Percentiles rank a stretch among this genome's conserved stretches.
phyloP scores from a whole-genome alignment of 2,888 invertebrate species.

The Gnatocerus cornutus region DNA sequence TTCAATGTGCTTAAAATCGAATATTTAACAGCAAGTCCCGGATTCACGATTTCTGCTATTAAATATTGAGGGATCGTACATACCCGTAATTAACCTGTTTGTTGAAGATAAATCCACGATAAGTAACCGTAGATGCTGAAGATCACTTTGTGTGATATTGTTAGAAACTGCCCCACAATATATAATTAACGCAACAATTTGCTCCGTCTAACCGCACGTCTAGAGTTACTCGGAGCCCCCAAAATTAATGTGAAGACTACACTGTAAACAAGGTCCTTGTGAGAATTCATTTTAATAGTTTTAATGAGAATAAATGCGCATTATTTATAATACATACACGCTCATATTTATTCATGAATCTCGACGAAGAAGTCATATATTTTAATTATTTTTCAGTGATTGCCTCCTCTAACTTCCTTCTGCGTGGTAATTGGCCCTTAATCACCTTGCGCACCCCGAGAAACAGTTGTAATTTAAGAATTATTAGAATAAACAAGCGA shows the following conservation, averaged over 20 bases:
- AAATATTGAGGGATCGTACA: too few relatives aligned
- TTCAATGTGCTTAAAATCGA: too few relatives aligned
- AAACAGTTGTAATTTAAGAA: constrained; percentile 29
- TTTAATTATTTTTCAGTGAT: constrained; percentile 50
- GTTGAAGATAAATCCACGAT: neutral
- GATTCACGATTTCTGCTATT: too few relatives aligned
- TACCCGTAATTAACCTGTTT: too few relatives aligned
- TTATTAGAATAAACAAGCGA: constrained; percentile 30
- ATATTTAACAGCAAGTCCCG: too few relatives aligned
- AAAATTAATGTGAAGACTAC: constrained; percentile 21
- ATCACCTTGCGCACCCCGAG: constrained; percentile 21
- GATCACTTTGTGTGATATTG: constrained; percentile 28
- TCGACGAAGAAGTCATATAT: constrained; percentile 40
- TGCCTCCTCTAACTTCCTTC: constrained; percentile 42
- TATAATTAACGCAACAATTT: constrained; percentile 44
- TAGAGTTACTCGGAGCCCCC: constrained; percentile 24
- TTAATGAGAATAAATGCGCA: constrained; percentile 47
- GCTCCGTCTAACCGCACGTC: constrained; percentile 28
- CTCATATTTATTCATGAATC: constrained; percentile 50
- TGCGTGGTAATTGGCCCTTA: constrained; percentile 32
- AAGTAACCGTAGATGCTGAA: constrained; percentile 9
- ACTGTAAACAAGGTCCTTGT: constrained; percentile 34
- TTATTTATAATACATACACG: constrained; percentile 44
- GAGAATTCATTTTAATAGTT: constrained; percentile 39
- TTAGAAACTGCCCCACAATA: constrained; percentile 25